phyloP scores from a whole-genome alignment of 2,888 invertebrate species.

The Dryobotodes eremita region DNA sequence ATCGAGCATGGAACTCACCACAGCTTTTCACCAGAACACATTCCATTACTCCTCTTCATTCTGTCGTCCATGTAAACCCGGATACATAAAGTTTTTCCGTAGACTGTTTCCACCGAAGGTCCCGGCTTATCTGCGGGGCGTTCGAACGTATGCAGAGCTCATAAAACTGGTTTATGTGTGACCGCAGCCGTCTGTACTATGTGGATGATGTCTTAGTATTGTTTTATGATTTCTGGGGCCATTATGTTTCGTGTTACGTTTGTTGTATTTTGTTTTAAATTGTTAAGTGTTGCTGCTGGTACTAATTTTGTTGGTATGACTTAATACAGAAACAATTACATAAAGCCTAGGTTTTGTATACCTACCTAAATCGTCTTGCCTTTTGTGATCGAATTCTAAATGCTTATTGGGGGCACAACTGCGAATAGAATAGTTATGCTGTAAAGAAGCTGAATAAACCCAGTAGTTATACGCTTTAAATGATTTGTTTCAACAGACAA shows the following conservation, averaged over 20 bases:
- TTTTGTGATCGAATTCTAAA: background rate
- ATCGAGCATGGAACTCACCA: background rate
- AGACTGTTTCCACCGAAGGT: slow-evolving; percentile 50
- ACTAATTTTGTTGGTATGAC: background rate
- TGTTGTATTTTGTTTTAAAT: slow-evolving; percentile 23
- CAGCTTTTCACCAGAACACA: slow-evolving; percentile 36
- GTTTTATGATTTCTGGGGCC: slow-evolving; percentile 45
- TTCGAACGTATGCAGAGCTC: slow-evolving; percentile 48
- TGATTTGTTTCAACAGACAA: background rate
- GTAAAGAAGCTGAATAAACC: too few species aligned
- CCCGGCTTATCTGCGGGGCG: slow-evolving; percentile 55
- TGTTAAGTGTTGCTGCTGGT: background rate
- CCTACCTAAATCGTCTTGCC: background rate
- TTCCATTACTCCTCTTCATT: slow-evolving; percentile 34
- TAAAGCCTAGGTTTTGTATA: background rate
- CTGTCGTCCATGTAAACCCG: slow-evolving; percentile 23
- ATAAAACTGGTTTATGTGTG: slow-evolving; percentile 50
- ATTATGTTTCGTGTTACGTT: slow-evolving; percentile 7
- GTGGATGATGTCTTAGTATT: slow-evolving; percentile 54
- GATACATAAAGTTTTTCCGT: slow-evolving; percentile 58
- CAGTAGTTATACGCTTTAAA: background rate
- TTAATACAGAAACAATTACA: too few species aligned
- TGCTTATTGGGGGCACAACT: background rate
- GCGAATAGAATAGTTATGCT: background rate
- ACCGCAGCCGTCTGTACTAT: slow-evolving; percentile 40